Evolutionary conservation across 1,140 invertebrate species (phyloP).

Genomic region (Halesus radiatus): DNA sequence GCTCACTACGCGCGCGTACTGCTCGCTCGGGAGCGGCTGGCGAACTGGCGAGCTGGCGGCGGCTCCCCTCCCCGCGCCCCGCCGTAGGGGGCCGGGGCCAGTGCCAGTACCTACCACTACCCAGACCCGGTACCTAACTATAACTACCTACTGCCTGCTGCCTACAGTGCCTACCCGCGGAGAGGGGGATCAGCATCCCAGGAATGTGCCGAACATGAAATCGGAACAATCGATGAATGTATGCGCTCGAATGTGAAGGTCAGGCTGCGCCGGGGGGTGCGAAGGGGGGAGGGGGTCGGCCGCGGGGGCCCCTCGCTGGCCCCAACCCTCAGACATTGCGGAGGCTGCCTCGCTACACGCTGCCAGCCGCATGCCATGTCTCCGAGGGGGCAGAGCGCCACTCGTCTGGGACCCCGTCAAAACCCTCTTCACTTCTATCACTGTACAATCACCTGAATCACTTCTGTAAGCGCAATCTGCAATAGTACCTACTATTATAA

Average conservation of each 20-base stretch:
- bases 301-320: neutral
- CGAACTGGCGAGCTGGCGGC: neutral
- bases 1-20: neutral
- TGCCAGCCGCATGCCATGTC: neutral
- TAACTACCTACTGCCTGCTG: no score
- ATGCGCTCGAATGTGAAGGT: slow-evolving; percentile 33
- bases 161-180: neutral
- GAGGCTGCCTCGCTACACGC: neutral
- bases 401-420: neutral
- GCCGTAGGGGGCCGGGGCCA: no score
- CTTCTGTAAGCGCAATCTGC: no score
- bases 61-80: neutral
- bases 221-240: slow-evolving; percentile 42
- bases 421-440: neutral
- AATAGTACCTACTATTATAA: no score
- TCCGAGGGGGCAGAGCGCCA: neutral
- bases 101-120: no score
- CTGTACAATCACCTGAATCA: no score
- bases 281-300: neutral
- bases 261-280: neutral
- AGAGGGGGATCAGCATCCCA: slow-evolving; percentile 15
- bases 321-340: neutral
- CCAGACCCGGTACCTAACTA: no score
- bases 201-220: slow-evolving; percentile 38
- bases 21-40: no score